phyloP scores from a whole-genome alignment of 2,888 invertebrate genomes.

The Peribatodes rhomboidaria region DNA sequence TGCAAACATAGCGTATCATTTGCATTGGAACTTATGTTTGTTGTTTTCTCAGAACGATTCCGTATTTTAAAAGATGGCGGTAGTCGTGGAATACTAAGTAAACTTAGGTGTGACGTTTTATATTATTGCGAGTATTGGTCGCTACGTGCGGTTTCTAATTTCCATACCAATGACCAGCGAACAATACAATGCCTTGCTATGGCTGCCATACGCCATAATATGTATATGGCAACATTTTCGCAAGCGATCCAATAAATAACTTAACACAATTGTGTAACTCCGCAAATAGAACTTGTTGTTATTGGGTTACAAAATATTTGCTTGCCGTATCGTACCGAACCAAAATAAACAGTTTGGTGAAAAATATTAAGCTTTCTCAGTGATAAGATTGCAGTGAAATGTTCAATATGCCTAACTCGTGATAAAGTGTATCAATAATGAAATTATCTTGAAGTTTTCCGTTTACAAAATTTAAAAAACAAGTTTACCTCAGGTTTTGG shows the following conservation, averaged over 20 bases:
- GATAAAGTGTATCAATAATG: conserved; percentile 42
- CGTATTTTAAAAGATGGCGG: neutral
- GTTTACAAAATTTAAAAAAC: neutral
- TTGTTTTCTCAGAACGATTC: conserved; percentile 1
- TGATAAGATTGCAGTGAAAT: conserved; percentile 80
- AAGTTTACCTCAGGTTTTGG: neutral
- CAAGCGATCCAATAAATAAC: conserved; percentile 59
- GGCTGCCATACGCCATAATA: conserved; percentile 40
- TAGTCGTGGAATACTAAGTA: neutral
- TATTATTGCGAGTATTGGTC: conserved; percentile 1
- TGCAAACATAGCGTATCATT: conserved; percentile 27
- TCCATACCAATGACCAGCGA: conserved; percentile 63
- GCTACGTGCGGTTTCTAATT: conserved; percentile 56
- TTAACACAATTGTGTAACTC: conserved; percentile 63
- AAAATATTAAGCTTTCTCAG: conserved; percentile 63
- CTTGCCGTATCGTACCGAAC: conserved; percentile 67
- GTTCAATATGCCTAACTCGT: conserved; percentile 51
- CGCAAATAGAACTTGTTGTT: conserved; percentile 55
- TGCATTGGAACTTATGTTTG: conserved; percentile 12
- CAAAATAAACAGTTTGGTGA: conserved; percentile 74
- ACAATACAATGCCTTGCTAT: conserved; percentile 50
- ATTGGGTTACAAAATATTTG: conserved; percentile 76
- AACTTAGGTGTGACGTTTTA: neutral
- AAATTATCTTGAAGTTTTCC: conserved; percentile 11
- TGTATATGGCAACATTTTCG: conserved; percentile 57